Conservation (phyloP, 2,888 invertebrate genomes). For the Heliconius cydno region DNA sequence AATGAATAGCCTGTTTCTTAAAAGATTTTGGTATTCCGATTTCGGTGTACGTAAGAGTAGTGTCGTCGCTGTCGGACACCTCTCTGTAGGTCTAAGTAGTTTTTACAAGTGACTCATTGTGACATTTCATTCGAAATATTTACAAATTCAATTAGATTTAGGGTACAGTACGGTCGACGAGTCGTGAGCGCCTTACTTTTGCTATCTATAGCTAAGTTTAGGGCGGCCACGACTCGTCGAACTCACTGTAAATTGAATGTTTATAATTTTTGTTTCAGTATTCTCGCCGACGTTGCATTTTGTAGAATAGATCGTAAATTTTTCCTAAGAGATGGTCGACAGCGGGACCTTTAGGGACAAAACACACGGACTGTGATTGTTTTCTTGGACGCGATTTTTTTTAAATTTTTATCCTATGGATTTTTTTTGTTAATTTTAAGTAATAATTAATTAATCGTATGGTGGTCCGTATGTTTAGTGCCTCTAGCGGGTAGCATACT, state of each 20-base stretch:
- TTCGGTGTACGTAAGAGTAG: slow-evolving; percentile 54
- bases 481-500: slow-evolving; percentile 75
- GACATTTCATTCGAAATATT: slow-evolving; percentile 50
- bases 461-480: slow-evolving; percentile 46
- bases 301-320: slow-evolving; percentile 60
- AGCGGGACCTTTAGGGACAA: slow-evolving; percentile 52
- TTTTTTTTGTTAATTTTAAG: slow-evolving; percentile 6
- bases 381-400: slow-evolving; percentile 1
- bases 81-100: slow-evolving; percentile 70
- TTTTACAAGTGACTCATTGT: slow-evolving; percentile 55
- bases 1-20: slow-evolving; percentile 40
- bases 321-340: slow-evolving; percentile 63
- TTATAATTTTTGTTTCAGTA: slow-evolving; percentile 37
- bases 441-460: slow-evolving; percentile 7
- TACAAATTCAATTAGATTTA: slow-evolving; percentile 62
- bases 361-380: slow-evolving; percentile 23
- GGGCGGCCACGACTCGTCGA: too few relatives aligned
- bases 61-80: slow-evolving; percentile 61
- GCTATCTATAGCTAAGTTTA: too few relatives aligned
- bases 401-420: not conserved
- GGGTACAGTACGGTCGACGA: slow-evolving; percentile 37
- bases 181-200: not conserved
- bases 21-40: slow-evolving; percentile 48
- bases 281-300: slow-evolving; percentile 61
- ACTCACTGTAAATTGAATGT: slow-evolving; percentile 28